Evolutionary conservation across 2,888 invertebrate genomes (phyloP), one percentile per base, ranked within the genome.

Genomic region (Drosophila putrida): DNA sequence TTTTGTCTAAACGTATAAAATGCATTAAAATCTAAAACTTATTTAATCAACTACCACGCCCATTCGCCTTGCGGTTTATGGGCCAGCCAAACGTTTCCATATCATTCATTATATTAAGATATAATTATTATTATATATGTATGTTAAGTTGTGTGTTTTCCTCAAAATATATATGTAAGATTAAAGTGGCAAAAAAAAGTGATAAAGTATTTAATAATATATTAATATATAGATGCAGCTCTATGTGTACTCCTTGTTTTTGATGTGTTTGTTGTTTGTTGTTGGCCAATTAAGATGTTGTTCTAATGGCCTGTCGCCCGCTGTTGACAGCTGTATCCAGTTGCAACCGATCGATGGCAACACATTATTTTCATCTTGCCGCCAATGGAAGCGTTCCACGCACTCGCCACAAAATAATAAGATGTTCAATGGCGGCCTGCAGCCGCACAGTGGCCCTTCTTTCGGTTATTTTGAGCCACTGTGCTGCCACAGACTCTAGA

Each of bases 1-100:
- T 46, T 41, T 73, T 71, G 75, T 49, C 77, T 79, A 80, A 79
- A 83, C 79, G 81, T 83, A 83, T 66, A 79, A 83, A 83, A 83
- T 83, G 83, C 87, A 69, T 80, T 67, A 78, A 78, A 86, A 61
- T 78, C 84, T 87, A 87, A 58, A 84, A 81, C 80, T 87, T 87
- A 86, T 81, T 78, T 76, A 71, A 80, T 69, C 70, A 62, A 63
- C 75, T 72, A 57, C 59, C 76, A 60, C 60, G 57, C 57, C 70
- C 71, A 51, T 2, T 20, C 28, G 43, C 44, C 53, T 25, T 9
- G 20, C 36, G 25, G 11, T 33, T 10, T 4, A 28, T 33, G 50
- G 57, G 59, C 43, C 46, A 41, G 38, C 54, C 70, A 62, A 58
- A 60, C 38, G 41, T 70, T 38, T 35, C 38, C 15, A 50, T 64